Evolutionary conservation across 2,797 vertebrate species (phyloP), one percentile per base, ranked within the genome.

Genomic region (Catostomus latipinnis): DNA sequence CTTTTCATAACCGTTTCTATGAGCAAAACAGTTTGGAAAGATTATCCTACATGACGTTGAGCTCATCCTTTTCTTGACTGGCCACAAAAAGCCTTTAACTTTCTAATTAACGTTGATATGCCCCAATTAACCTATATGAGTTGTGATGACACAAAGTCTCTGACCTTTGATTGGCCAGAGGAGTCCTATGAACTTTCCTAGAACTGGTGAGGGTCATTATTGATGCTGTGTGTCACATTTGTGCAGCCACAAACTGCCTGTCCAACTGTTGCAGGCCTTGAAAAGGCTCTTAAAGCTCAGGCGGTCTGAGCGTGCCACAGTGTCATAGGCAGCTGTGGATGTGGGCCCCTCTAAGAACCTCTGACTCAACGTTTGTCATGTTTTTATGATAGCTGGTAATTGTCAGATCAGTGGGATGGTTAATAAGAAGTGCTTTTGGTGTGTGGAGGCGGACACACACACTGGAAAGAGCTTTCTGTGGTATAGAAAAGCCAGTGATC

Each of bases 341-440:
- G 22, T 10, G 70, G 54, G 78, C 82, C 78, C 85, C 85, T 90
- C 80, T 85, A 85, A 88, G 87, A 87, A 84, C 86, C 83, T 80
- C 60, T 93, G 92, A 94, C 88, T 95, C 92, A 93, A 74, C 68
- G 79, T 85, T 81, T 85, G 88, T 91, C 88, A 90, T 87, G 88
- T 88, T 85, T 88, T 92, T 88, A 90, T 87, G 87, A 88, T 88
- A 89, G 86, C 86, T 89, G 87, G 86, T 93, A 91, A 93, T 91
- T 90, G 92, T 92, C 91, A 80, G 87, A 91, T 92, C 91, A 90
- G 89, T 70, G 82, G 82, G 61, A 89, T 86, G 86, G 90, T 90
- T 91, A 90, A 92, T 90, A 92, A 89, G 91, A 90, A 91, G 84
- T 90, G 84, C 85, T 88, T 90, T 88, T 79, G 65, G 76, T 74